Conservation (phyloP, 2,113 vertebrate genomes). For the Microtus oregoni region DNA sequence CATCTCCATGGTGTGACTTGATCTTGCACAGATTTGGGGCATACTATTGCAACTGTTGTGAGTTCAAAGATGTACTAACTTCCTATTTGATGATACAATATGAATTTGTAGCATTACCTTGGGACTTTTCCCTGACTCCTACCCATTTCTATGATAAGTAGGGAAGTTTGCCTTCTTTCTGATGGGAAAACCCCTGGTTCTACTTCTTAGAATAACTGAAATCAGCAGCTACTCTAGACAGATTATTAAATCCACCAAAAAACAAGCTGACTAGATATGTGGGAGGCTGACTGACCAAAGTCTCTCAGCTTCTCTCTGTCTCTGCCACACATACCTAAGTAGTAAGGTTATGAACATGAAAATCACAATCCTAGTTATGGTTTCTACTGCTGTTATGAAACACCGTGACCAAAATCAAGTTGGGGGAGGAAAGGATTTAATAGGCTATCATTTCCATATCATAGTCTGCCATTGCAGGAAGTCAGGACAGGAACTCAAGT, state of each 20-base stretch:
- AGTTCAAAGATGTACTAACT: neutral
- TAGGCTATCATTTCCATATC: neutral
- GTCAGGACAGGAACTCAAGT: neutral
- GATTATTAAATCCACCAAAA: neutral
- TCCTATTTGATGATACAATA: neutral
- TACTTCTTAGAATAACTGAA: slow-evolving; percentile 22
- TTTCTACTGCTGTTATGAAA: neutral
- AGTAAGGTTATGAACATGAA: neutral
- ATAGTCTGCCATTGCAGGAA: neutral
- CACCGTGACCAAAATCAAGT: neutral
- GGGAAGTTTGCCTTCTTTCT: neutral
- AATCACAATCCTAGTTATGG: neutral
- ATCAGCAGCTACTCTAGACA: neutral
- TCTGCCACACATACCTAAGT: neutral
- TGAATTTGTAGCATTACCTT: neutral
- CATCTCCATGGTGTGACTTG: neutral
- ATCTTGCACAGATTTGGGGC: neutral
- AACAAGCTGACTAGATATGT: neutral
- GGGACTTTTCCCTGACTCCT: neutral
- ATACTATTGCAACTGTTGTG: neutral
- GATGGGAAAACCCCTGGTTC: neutral
- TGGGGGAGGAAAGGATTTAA: neutral
- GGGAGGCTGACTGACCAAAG: neutral
- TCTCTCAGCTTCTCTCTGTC: neutral
- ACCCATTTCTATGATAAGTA: neutral